These are phyloP conservation scores for Nicator chloris DNA, from an alignment of 2,113 vertebrate species.

Conservation along the genomic window DNA sequence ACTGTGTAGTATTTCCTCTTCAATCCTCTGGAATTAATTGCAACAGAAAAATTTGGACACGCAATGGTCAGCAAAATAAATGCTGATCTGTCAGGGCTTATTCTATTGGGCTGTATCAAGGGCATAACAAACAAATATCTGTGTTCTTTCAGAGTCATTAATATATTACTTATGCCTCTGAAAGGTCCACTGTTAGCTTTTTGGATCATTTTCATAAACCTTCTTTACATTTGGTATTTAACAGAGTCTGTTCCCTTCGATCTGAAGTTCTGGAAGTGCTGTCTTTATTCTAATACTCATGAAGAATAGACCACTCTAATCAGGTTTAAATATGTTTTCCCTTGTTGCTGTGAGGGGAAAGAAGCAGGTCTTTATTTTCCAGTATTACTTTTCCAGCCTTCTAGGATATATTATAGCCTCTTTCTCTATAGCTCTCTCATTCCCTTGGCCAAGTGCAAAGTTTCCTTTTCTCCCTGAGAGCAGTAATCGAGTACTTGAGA, in stretches of 20 bases:
- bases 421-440: background rate
- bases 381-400: background rate
- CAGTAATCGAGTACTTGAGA: background rate
- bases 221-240: background rate
- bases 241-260: background rate
- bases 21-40: conserved; percentile 13
- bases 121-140: conserved; percentile 45
- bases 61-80: conserved; percentile 37
- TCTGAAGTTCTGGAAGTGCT: background rate
- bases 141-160: background rate
- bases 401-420: background rate
- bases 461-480: background rate
- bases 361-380: background rate
- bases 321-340: background rate
- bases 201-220: background rate
- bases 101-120: background rate
- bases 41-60: conserved; percentile 25
- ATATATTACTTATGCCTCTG: background rate
- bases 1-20: background rate
- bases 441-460: background rate
- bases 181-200: background rate
- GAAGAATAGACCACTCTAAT: background rate
- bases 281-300: background rate
- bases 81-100: conserved; percentile 20
- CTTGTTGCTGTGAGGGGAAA: background rate